Evolutionary conservation across 2,797 vertebrate species (phyloP), one percentile per base, ranked within the genome.

Genomic region (Smutsia gigantea): DNA sequence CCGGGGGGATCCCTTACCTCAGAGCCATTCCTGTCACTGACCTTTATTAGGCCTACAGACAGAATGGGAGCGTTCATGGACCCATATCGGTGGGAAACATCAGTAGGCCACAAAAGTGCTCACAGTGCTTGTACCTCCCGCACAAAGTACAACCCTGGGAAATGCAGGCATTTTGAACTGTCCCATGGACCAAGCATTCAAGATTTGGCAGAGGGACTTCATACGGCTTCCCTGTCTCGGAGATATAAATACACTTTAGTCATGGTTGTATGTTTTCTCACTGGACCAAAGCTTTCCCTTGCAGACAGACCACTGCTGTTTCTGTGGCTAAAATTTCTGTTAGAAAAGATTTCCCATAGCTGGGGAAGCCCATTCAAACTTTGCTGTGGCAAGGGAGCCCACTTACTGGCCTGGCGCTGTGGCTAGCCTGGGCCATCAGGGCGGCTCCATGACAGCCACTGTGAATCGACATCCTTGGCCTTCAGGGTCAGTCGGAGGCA

Each of bases 351-450:
- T 51, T 31, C 4, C 29, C 46, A 27, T 21, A 0, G 9, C 42
- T 19, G 27, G 72, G 17, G 17, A 31, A 46, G 42, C 17, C 72
- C 46, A 31, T 29, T 51, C 4, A 17, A 31, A 7, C 46, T 0
- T 19, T 46, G 19, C 2, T 1, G 29, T 17, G 5, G 42, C 19
- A 1, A 0, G 72, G 27, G 15, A 72, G 11, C 7, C 8, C 29
- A 4, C 4, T 31, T n/a, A 74, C 29, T 31, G 29, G 1, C 31
- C 42, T 19, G 46, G 46, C 31, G 29, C 46, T 74, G 49, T 4
- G 9, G 18, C 17, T 31, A 18, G 27, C 1, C 27, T 31, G 42
- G 4, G 2, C 42, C 11, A 10, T 18, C 7, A 2, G 71, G 71
- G 15, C 10, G 42, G 29, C 5, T 9, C 2, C 5, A 19, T 7